A percentile compares a stretch with the other conserved stretches of the same genome.
Evolutionary conservation across 2,797 vertebrate genomes (phyloP).

Genomic region (Onychomys torridus): DNA sequence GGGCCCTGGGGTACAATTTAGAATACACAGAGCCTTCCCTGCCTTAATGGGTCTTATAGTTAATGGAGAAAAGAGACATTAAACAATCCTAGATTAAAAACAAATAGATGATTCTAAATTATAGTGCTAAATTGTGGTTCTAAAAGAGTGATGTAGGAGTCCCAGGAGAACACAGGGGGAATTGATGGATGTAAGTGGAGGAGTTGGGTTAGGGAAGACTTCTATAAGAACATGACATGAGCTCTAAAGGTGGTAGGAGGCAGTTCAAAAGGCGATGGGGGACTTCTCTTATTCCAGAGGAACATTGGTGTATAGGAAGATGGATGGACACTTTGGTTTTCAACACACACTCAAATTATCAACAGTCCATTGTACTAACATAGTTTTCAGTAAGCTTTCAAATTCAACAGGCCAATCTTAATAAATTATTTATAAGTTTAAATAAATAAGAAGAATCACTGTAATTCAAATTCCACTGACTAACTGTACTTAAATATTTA

Average conservation of each 20-base stretch:
- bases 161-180: background rate
- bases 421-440: conserved; percentile 39
- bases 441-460: background rate
- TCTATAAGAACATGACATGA: background rate
- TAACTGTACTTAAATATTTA: conserved; percentile 47
- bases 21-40: background rate
- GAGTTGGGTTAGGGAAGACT: background rate
- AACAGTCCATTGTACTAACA: background rate
- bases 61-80: background rate
- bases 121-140: background rate
- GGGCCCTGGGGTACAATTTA: background rate
- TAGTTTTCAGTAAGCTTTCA: conserved; percentile 46
- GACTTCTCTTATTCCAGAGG: background rate
- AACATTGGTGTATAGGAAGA: background rate
- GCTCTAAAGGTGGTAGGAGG: background rate
- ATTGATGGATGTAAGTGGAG: background rate
- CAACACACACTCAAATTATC: background rate
- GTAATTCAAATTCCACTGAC: conserved; percentile 13
- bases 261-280: accelerated
- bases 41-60: background rate
- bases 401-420: conserved; percentile 39
- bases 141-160: background rate
- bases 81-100: background rate
- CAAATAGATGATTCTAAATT: conserved; percentile 2
- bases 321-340: conserved; percentile 34